Evolutionary conservation across 23 tunicate genomes (phyloP).

Genomic region (Halocynthia roretzi): DNA sequence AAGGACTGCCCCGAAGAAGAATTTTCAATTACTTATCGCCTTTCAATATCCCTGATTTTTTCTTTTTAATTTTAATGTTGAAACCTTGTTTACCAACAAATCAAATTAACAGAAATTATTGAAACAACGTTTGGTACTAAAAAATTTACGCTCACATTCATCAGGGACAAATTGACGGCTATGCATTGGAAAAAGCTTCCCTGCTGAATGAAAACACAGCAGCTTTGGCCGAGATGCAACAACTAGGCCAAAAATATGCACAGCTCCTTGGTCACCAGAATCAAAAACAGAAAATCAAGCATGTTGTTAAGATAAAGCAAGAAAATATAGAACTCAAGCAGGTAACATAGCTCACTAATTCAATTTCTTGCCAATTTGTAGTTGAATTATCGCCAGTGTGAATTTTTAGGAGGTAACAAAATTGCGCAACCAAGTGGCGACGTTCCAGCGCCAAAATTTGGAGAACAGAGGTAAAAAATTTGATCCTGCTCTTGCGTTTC

Average conservation of each 20-base stretch:
- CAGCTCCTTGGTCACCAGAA: conserved; percentile 90
- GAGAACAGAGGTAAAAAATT: conserved; percentile 31
- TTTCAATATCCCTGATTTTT: no score
- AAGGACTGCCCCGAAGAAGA: no score
- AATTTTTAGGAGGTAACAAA: conserved; percentile 45
- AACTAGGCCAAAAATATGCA: conserved; percentile 71
- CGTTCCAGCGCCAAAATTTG: conserved; percentile 42
- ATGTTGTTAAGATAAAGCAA: conserved; percentile 83
- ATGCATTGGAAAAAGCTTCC: conserved; percentile 50
- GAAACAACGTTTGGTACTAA: neutral
- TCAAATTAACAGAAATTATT: neutral
- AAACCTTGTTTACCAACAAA: no score
- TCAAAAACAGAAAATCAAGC: conserved; percentile 85
- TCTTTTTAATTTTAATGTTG: no score
- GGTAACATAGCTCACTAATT: conserved; percentile 19
- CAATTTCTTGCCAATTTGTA: neutral
- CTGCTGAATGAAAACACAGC: conserved; percentile 59
- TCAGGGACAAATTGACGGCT: conserved; percentile 80
- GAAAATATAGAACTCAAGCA: conserved; percentile 60
- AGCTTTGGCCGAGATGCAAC: conserved; percentile 62
- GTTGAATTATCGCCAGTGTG: neutral
- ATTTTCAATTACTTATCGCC: no score
- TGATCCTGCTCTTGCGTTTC: conserved; percentile 65
- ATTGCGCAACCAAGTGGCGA: conserved; percentile 35
- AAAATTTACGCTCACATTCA: neutral